Evolutionary conservation across 1,140 invertebrate species (phyloP).

Genomic region (Dinoponera quadriceps): DNA sequence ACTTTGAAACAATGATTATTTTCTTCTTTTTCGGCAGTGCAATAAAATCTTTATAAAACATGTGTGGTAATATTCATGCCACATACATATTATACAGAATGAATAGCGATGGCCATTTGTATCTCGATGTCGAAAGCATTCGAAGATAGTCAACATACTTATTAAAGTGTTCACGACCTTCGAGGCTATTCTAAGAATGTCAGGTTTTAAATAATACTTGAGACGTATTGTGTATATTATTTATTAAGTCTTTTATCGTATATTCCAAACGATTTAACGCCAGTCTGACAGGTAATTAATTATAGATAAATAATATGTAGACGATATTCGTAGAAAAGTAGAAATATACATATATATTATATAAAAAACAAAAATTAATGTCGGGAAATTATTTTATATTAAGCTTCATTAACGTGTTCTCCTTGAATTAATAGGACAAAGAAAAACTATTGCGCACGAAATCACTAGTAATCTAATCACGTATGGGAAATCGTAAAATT

Average conservation of each 20-base stretch:
- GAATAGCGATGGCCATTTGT: no score
- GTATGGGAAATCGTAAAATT: background rate
- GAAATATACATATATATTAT: background rate
- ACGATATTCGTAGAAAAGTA: background rate
- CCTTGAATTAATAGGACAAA: slow-evolving; percentile 8
- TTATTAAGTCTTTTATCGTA: no score
- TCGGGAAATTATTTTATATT: background rate
- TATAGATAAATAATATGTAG: background rate
- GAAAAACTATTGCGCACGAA: background rate
- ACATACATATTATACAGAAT: no score
- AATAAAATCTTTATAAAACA: background rate
- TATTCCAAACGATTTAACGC: no score
- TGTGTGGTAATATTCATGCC: background rate
- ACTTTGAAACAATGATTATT: background rate
- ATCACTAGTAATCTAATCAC: slow-evolving; percentile 31
- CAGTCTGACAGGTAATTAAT: no score
- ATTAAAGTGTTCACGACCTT: no score
- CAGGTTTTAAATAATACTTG: no score
- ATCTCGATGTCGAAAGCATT: no score
- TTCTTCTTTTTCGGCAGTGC: background rate
- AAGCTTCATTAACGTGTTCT: slow-evolving; percentile 39
- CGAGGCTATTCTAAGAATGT: no score
- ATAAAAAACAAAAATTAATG: background rate
- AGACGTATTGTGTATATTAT: no score
- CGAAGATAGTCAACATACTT: no score